phyloP scores from a whole-genome alignment of 2,888 invertebrate genomes.

The Harpalus rufipes region DNA sequence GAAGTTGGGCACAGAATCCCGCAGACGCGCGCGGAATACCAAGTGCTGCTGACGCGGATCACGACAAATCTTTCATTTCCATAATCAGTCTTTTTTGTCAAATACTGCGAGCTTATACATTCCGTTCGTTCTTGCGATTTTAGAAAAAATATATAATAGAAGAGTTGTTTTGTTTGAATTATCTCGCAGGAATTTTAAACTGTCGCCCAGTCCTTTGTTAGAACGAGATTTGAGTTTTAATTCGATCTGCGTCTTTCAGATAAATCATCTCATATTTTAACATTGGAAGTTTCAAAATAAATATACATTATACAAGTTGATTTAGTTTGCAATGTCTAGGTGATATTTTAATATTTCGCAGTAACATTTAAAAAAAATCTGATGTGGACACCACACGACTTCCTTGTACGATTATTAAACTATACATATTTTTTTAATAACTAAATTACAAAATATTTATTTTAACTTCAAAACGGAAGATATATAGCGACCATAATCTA shows the following conservation, averaged over 20 bases:
- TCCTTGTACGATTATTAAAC: too few relatives aligned
- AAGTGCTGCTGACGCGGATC: slow-evolving; percentile 59
- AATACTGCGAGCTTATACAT: slow-evolving; percentile 62
- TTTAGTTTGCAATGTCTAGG: too few relatives aligned
- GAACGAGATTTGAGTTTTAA: slow-evolving; percentile 2
- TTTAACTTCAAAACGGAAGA: too few relatives aligned
- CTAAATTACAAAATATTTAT: too few relatives aligned
- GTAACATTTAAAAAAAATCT: too few relatives aligned
- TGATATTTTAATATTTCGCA: too few relatives aligned
- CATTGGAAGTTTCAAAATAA: not conserved
- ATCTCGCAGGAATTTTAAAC: slow-evolving; percentile 48
- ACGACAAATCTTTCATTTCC: slow-evolving; percentile 65
- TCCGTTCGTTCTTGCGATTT: slow-evolving; percentile 54
- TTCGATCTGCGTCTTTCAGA: not conserved
- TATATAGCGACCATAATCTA: too few relatives aligned
- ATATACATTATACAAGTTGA: too few relatives aligned
- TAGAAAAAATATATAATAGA: slow-evolving; percentile 61
- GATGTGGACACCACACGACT: too few relatives aligned
- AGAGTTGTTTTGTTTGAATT: slow-evolving; percentile 46
- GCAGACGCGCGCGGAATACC: slow-evolving; percentile 51
- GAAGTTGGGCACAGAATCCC: slow-evolving; percentile 59
- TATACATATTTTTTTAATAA: too few relatives aligned
- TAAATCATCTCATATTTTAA: not conserved
- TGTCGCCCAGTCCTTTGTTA: slow-evolving; percentile 18
- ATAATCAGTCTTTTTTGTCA: slow-evolving; percentile 66